Evolutionary conservation across 1,140 invertebrate genomes (phyloP), one percentile per base, ranked within the genome.

Genomic region (Triops longicaudatus): DNA sequence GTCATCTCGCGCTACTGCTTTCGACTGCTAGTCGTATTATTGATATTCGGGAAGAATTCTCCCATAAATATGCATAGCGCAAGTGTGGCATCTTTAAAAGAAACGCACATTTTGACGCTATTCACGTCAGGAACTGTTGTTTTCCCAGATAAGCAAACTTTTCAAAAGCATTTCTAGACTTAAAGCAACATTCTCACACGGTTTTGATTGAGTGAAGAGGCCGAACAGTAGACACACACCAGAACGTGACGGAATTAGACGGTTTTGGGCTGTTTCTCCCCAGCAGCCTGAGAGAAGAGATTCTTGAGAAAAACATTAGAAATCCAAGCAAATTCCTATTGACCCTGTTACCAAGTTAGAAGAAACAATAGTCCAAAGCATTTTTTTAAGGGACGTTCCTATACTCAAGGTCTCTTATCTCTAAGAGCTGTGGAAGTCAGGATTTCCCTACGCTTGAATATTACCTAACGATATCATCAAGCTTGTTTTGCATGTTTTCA

Each of bases 241-340:
- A 63, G 50, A 22, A 63, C 50, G 50, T 63, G 50, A 17, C 50
- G 50, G 50, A 63, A 63, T 63, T 63, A 63, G 50, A 63, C 22
- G 50, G 50, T 22, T 22, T 22, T 6, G 14, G 50, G 14, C 50
- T 63, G 50, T 37, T 37, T 37, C 7, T 7, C 31, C 31, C 31
- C 31, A 2, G 2, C 31, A 37, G 31, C 31, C 31, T 37, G 31
- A 37, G 31, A 4, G 31, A 37, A 37, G 7, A 11, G n/a, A 63
- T 63, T 63, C 50, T 63, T 37, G 17, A 22, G 50, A 63, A 63
- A 63, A 63, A 63, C 17, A 22, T 10, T 22, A 37, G 14, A 63
- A 5, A 63, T 63, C 22, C 31, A 37, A 37, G 31, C 31, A 37
- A 37, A 4, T 37, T 37, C 7, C 31, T 7, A 37, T 37, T 37